These are phyloP conservation scores for Dicyrtoma fusca DNA, from an alignment of 2,888 invertebrate genomes.

Conservation along the genomic window DNA sequence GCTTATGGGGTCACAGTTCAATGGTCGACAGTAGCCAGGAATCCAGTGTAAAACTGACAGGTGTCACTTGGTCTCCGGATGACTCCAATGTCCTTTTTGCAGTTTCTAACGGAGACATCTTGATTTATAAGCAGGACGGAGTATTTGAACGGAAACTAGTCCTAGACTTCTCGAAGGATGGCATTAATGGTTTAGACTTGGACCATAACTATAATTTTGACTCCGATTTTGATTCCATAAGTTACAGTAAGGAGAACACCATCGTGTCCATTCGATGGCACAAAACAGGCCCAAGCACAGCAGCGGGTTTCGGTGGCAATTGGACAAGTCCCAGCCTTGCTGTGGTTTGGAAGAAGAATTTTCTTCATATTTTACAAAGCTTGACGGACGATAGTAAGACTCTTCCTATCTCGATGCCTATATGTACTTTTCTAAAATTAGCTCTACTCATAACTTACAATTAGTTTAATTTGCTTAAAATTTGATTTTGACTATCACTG, in stretches of 20 bases:
- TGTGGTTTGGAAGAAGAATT: constrained; percentile 46
- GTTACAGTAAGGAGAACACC: not conserved
- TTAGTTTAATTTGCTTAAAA: too few relatives aligned
- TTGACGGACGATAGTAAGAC: constrained; percentile 10
- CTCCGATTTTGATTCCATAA: too few relatives aligned
- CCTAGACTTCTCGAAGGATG: not conserved
- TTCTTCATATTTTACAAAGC: not conserved
- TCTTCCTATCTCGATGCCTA: too few relatives aligned
- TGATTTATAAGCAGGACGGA: constrained; percentile 92
- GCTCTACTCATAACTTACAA: too few relatives aligned
- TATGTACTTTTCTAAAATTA: too few relatives aligned
- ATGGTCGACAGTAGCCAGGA: constrained; percentile 69
- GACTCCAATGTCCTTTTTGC: constrained; percentile 87
- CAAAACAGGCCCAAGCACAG: not conserved
- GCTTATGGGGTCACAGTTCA: constrained; percentile 97
- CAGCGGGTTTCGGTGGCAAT: not conserved
- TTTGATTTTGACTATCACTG: too few relatives aligned
- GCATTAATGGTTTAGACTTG: too few relatives aligned
- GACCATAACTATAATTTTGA: too few relatives aligned
- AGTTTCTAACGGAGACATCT: constrained; percentile 85
- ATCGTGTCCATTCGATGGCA: constrained; percentile 15
- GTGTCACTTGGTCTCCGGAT: constrained; percentile 97
- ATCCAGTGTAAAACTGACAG: constrained; percentile 75
- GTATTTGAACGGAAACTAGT: constrained; percentile 58
- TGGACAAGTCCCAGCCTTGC: constrained; percentile 33